Evolutionary conservation across 1,140 invertebrate species (phyloP).

Genomic region (Limonius californicus): DNA sequence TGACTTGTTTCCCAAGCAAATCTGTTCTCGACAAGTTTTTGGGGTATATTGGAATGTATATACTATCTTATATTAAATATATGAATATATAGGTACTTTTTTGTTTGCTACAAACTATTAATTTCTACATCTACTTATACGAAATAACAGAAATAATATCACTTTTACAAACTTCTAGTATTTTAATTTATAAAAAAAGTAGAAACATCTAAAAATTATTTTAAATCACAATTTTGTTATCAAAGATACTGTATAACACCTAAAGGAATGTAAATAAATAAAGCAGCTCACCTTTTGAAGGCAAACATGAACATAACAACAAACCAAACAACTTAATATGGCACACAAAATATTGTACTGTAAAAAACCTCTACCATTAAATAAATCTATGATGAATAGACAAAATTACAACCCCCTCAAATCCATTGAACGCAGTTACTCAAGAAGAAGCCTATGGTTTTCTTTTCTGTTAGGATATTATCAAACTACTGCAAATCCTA

Average conservation of each 20-base stretch:
- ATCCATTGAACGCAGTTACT: too few species aligned
- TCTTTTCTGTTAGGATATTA: too few species aligned
- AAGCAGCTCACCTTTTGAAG: neutral
- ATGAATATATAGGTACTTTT: neutral
- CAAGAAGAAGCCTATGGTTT: too few species aligned
- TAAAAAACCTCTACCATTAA: too few species aligned
- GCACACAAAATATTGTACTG: constrained; percentile 1
- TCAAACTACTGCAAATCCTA: too few species aligned
- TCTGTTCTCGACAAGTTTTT: too few species aligned
- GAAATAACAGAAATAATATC: neutral
- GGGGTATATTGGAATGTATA: neutral
- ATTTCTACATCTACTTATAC: neutral
- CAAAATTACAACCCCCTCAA: too few species aligned
- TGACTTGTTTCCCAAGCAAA: too few species aligned
- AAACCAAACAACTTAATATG: constrained; percentile 24
- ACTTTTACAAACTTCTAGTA: neutral
- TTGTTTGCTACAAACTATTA: neutral
- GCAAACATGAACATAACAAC: neutral
- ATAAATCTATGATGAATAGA: too few species aligned
- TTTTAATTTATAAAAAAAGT: neutral
- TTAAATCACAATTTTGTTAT: neutral
- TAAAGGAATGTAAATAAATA: neutral
- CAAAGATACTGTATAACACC: neutral
- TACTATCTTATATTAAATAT: neutral
- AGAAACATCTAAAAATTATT: constrained; percentile 12